Evolutionary conservation across 2,113 vertebrate species (phyloP).

Genomic region (Vicugna pacos): DNA sequence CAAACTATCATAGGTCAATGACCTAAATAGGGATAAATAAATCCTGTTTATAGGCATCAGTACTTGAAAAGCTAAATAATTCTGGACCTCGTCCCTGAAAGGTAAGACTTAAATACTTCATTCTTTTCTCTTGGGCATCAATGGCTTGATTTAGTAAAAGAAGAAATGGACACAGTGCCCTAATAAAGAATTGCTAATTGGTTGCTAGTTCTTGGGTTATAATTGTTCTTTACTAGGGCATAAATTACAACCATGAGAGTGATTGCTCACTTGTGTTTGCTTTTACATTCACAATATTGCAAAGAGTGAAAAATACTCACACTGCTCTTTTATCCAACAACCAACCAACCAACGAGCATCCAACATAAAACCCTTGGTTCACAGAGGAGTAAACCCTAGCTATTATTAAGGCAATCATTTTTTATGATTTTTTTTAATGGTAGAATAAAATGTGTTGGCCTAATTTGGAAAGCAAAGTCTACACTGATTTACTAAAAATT

Average conservation of each 20-base stretch:
- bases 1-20: neutral
- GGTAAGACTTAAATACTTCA: neutral
- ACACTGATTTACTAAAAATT: conserved; percentile 4
- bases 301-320: neutral
- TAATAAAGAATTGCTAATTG: conserved; percentile 9
- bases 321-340: neutral
- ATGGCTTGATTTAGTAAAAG: neutral
- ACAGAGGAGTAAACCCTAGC: neutral
- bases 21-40: neutral
- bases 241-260: neutral
- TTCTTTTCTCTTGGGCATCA: neutral
- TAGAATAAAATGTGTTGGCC: conserved; percentile 2
- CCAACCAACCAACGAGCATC: neutral
- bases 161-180: neutral
- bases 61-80: conserved; percentile 20
- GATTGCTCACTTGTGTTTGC: neutral
- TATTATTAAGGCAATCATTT: neutral
- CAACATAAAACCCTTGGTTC: neutral
- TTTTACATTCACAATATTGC: neutral
- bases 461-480: conserved; percentile 33
- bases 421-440: neutral
- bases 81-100: neutral
- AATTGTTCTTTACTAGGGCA: neutral
- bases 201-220: neutral
- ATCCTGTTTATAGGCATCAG: neutral